Evolutionary conservation across 1,140 invertebrate genomes (phyloP).

Genomic region (Bombus cullumanus): DNA sequence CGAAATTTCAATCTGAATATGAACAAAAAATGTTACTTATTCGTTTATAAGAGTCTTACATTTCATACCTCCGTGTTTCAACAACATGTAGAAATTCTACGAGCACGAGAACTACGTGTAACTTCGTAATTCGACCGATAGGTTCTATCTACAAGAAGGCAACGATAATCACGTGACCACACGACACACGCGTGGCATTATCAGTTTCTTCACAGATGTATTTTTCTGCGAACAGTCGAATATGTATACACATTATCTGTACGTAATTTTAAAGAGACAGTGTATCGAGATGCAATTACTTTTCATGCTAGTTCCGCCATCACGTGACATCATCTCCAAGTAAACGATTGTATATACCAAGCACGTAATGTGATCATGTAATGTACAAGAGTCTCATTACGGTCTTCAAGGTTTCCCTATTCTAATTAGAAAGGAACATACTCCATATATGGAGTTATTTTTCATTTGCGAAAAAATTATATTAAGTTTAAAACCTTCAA

Average conservation of each 20-base stretch:
- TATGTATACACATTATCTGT: no score
- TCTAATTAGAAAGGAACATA: neutral
- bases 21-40: neutral
- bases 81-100: neutral
- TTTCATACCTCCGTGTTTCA: neutral
- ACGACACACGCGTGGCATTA: neutral
- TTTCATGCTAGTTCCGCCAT: neutral
- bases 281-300: neutral
- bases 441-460: neutral
- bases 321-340: constrained; percentile 14
- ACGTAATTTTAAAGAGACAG: neutral
- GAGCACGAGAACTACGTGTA: neutral
- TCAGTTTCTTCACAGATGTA: neutral
- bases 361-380: neutral
- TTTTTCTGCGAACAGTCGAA: neutral
- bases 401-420: neutral
- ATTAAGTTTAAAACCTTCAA: neutral
- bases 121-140: constrained; percentile 15
- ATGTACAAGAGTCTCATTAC: neutral
- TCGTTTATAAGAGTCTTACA: no score
- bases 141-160: neutral
- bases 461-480: neutral
- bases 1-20: neutral
- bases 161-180: constrained; percentile 1
- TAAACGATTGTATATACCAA: neutral